A percentile compares a stretch with the other conserved stretches of the same genome.
Evolutionary conservation across 2,797 vertebrate genomes (phyloP).

Genomic region (Holocentrus rufus): DNA sequence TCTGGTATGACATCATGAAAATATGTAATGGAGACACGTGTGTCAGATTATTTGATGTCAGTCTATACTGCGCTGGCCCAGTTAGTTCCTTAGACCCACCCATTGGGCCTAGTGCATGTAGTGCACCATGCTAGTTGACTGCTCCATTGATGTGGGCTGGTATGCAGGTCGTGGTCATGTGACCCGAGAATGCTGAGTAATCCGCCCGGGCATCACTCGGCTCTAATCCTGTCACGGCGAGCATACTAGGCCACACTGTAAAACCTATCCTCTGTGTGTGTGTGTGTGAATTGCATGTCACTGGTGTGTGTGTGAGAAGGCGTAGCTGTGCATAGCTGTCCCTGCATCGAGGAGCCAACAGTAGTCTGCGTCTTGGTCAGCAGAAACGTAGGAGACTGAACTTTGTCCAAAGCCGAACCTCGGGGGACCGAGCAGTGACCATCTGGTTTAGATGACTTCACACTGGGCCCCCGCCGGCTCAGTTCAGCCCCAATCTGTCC

Average conservation of each 20-base stretch:
- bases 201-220: conserved; percentile 67
- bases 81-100: background rate
- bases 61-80: background rate
- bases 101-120: conserved; percentile 5
- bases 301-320: background rate
- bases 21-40: background rate
- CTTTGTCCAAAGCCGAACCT: conserved; percentile 4
- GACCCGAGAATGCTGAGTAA: conserved; percentile 64
- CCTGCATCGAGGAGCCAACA: background rate
- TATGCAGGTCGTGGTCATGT: conserved; percentile 53
- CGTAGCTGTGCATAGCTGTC: conserved; percentile 8
- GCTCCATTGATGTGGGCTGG: conserved; percentile 21
- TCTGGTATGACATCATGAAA: background rate
- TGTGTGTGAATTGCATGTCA: conserved; percentile 9
- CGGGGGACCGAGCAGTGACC: conserved; percentile 15
- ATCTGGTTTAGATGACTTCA: conserved; percentile 38
- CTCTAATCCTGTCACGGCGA: conserved; percentile 60
- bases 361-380: background rate
- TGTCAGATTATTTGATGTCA: background rate
- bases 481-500: background rate
- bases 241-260: conserved; percentile 27
- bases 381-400: background rate
- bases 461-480: conserved; percentile 13
- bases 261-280: conserved; percentile 33
- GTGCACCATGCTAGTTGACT: conserved; percentile 24